These are phyloP conservation scores for Diarsia rubi DNA, from an alignment of 2,888 invertebrate species.

Conservation along the genomic window DNA sequence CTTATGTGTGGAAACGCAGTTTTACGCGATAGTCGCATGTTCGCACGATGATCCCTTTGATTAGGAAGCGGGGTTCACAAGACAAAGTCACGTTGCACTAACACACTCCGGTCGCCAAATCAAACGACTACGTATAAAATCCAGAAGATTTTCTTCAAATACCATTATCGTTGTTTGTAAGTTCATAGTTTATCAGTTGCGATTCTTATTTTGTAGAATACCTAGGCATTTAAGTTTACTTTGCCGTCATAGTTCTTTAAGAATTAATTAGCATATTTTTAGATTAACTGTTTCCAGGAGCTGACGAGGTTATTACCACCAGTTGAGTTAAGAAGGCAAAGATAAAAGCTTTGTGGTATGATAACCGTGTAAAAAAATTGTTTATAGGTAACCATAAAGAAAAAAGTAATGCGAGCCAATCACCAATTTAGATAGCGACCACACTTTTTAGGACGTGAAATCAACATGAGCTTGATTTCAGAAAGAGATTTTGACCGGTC, in stretches of 20 bases:
- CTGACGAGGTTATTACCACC: conserved; percentile 50
- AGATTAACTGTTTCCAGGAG: conserved; percentile 39
- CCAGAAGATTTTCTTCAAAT: conserved; percentile 5
- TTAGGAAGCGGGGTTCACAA: background rate
- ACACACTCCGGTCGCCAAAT: background rate
- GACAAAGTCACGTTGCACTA: background rate
- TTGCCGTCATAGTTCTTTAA: conserved; percentile 35
- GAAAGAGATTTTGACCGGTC: background rate
- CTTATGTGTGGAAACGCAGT: too few relatives aligned
- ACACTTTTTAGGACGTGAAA: background rate
- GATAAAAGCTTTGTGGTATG: background rate
- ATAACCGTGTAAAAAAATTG: background rate
- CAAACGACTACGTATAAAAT: background rate
- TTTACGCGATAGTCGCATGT: background rate
- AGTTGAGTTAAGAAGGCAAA: background rate
- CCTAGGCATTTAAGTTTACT: conserved; percentile 21
- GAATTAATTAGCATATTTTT: conserved; percentile 17
- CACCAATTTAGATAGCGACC: background rate
- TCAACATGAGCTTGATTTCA: background rate
- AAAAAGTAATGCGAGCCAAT: background rate
- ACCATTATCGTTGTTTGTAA: background rate
- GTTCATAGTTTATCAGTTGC: conserved; percentile 46
- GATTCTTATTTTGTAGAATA: conserved; percentile 19
- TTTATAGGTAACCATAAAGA: too few relatives aligned
- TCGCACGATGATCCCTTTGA: background rate